Conservation (phyloP, 2,113 vertebrate species). For the Apteryx mantelli region DNA sequence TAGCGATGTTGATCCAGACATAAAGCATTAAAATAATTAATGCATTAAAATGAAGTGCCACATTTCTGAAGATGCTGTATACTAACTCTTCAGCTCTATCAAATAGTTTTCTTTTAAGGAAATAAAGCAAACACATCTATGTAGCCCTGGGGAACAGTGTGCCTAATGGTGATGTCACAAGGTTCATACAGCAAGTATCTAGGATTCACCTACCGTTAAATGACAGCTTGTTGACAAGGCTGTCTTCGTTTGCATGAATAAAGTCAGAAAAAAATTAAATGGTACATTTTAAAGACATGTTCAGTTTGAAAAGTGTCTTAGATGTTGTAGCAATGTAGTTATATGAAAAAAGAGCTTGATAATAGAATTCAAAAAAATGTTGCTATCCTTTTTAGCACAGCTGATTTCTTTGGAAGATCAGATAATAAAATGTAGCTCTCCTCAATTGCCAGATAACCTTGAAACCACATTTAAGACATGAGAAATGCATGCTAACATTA, state of each 20-base stretch:
- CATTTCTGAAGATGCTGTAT: not conserved
- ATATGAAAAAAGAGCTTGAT: not conserved
- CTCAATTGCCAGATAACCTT: slow-evolving; percentile 36
- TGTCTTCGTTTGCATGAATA: slow-evolving; percentile 14
- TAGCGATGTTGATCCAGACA: not conserved
- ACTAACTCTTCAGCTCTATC: not conserved
- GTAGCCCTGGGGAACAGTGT: not conserved
- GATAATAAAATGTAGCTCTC: not conserved
- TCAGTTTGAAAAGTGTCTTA: slow-evolving; percentile 39
- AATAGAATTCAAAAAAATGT: not conserved
- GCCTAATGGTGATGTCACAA: not conserved
- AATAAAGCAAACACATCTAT: not conserved
- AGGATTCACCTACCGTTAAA: slow-evolving; percentile 9
- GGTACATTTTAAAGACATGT: not conserved
- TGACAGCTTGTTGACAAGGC: slow-evolving; percentile 2
- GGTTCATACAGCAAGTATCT: not conserved
- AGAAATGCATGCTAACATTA: not conserved
- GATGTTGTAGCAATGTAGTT: not conserved
- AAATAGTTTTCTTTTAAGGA: not conserved
- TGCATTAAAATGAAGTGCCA: not conserved
- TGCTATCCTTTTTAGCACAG: slow-evolving; percentile 2
- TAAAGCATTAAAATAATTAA: not conserved
- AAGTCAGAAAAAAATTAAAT: not conserved
- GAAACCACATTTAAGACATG: slow-evolving; percentile 23
- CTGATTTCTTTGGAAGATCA: slow-evolving; percentile 29